Evolutionary conservation across 2,888 invertebrate genomes (phyloP), one percentile per base, ranked within the genome.

Genomic region (Eristalinus sepulchralis): DNA sequence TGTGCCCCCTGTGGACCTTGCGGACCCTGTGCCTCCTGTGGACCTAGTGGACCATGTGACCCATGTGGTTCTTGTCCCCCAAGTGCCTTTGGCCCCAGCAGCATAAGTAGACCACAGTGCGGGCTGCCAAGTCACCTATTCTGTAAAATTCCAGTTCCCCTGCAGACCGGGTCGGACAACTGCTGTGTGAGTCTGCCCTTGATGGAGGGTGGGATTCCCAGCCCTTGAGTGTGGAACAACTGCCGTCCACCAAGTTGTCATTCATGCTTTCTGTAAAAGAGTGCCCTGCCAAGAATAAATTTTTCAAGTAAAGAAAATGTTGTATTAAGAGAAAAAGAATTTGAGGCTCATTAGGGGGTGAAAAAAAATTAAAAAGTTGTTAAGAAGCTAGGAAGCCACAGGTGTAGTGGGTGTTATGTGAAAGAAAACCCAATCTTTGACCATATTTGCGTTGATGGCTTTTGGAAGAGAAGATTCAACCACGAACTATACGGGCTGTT

Each of bases 1-100:
- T 57, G 88, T 57, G 17, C 8, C 17, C 53, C 53, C 5, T 53
- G 53, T 59, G 89, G 90, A 62, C 90, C 90, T 17, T 90, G 88
- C 22, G 88, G 89, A 57, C 24, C 57, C 2, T 33, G 47, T 63
- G 63, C 66, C 11, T 20, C 66, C 20, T 75, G 75, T 20, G 73
- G 64, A 1, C 55, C 73, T 3, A 34, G 63, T 24, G 55, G 55
- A 0, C 34, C 57, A n/a, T 59, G 53, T 20, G 55, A 13, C 1
- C 34, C 55, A 13, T 64, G 36, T 24, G 59, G 36, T 3, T 24
- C 70, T 10, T 63, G 63, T 20, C 4, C 4, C 9, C 55, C 55
- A 22, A 24, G 57, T 6, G 57, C 1, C 20, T 57, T 20, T 34
- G 63, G 63, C 24, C 47, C 66, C 13, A 22, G 66, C 39, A 11